These are phyloP conservation scores for Apoda limacodes DNA, from an alignment of 2,888 invertebrate genomes.

Conservation along the genomic window DNA sequence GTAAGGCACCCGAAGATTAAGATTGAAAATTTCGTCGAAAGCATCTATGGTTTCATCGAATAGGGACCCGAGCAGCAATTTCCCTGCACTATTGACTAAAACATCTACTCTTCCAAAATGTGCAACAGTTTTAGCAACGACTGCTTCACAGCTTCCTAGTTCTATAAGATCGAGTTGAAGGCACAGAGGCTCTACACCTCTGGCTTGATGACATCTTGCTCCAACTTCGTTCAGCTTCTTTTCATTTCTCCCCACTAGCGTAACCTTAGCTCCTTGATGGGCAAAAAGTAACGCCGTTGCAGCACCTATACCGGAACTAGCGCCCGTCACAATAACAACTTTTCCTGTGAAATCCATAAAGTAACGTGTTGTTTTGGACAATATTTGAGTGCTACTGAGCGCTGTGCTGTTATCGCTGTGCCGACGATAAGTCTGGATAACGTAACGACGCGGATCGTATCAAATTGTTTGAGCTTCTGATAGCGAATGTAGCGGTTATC, in stretches of 20 bases:
- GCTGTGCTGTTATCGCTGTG: constrained; percentile 11
- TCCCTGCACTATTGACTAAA: constrained; percentile 41
- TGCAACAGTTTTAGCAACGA: constrained; percentile 34
- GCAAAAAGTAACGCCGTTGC: constrained; percentile 41
- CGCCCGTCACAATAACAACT: constrained; percentile 41
- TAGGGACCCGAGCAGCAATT: constrained; percentile 31
- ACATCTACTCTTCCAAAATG: constrained; percentile 34
- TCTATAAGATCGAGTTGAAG: constrained; percentile 32
- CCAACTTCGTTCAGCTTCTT: constrained; percentile 31
- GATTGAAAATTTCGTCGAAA: constrained; percentile 37
- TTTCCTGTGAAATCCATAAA: constrained; percentile 41
- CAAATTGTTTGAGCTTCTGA: too few relatives aligned
- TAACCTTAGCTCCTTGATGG: constrained; percentile 30
- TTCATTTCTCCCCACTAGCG: constrained; percentile 39
- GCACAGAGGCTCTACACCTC: constrained; percentile 31
- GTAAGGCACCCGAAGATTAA: constrained; percentile 41
- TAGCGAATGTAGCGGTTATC: too few relatives aligned
- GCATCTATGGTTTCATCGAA: constrained; percentile 36
- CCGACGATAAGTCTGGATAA: neutral
- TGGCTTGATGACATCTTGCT: constrained; percentile 26
- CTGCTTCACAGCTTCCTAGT: constrained; percentile 34
- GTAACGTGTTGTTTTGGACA: too few relatives aligned
- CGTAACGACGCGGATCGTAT: too few relatives aligned
- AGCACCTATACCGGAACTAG: constrained; percentile 46
- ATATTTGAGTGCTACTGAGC: too few relatives aligned